Percentiles rank a stretch among this genome's conserved stretches.
phyloP scores from a whole-genome alignment of 2,113 vertebrate genomes.

The Noturus placidus region DNA sequence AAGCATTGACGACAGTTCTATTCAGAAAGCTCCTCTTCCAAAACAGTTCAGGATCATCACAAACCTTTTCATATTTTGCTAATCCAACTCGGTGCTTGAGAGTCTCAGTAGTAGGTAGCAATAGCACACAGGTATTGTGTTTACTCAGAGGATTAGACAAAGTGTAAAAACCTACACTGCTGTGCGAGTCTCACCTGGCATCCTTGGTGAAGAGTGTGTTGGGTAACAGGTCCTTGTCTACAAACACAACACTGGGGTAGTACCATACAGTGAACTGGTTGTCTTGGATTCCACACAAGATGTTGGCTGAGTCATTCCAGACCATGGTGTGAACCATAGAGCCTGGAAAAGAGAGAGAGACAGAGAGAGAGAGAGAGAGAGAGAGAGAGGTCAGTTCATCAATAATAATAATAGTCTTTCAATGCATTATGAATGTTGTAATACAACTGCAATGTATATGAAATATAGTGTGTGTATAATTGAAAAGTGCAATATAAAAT shows the following conservation, averaged over 20 bases:
- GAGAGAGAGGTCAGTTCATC: neutral
- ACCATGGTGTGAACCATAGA: conserved; percentile 90
- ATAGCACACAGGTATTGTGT: neutral
- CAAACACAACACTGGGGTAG: conserved; percentile 85
- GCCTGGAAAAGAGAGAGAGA: conserved; percentile 65
- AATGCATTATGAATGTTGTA: conserved; percentile 12
- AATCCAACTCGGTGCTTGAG: neutral
- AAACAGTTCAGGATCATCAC: neutral
- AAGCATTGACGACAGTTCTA: neutral
- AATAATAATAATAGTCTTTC: conserved; percentile 9
- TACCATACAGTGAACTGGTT: conserved; percentile 87
- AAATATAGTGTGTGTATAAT: neutral
- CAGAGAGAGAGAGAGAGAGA: neutral
- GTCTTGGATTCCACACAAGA: conserved; percentile 92
- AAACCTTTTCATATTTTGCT: neutral
- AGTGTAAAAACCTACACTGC: neutral
- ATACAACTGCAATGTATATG: neutral
- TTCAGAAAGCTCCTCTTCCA: neutral
- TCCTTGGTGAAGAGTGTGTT: conserved; percentile 86
- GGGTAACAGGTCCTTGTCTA: conserved; percentile 88
- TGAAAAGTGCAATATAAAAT: neutral
- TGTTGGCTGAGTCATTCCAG: conserved; percentile 88
- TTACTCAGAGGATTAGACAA: neutral
- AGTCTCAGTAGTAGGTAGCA: neutral
- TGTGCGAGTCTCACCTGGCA: conserved; percentile 76